A percentile compares a stretch with the other conserved stretches of the same genome.
phyloP scores from a whole-genome alignment of 2,113 vertebrate genomes.

The Lepisosteus osseus region DNA sequence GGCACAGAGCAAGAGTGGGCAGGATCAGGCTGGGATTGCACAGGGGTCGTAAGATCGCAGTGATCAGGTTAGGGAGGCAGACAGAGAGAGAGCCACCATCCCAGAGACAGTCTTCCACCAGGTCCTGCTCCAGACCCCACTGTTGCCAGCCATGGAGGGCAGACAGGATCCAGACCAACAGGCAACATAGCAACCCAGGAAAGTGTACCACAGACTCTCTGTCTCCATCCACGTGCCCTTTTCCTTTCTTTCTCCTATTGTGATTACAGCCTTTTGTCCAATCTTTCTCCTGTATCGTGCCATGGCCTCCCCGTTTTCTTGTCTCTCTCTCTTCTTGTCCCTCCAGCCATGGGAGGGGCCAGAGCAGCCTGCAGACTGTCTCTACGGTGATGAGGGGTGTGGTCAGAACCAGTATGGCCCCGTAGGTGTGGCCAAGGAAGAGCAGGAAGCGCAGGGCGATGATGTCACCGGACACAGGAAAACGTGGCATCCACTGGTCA shows the following conservation, averaged over 20 bases:
- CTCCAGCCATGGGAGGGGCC: neutral
- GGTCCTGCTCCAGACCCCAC: slow-evolving; percentile 37
- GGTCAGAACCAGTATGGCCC: slow-evolving; percentile 51
- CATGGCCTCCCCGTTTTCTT: too few relatives aligned
- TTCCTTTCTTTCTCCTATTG: neutral
- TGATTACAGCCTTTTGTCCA: too few relatives aligned
- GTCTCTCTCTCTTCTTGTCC: neutral
- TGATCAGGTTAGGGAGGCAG: slow-evolving; percentile 54
- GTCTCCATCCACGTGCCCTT: neutral
- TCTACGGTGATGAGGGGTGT: slow-evolving; percentile 56
- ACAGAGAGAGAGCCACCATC: slow-evolving; percentile 40
- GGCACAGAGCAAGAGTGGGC: slow-evolving; percentile 14
- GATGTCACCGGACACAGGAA: slow-evolving; percentile 33
- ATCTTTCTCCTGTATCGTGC: too few relatives aligned
- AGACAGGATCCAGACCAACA: slow-evolving; percentile 58
- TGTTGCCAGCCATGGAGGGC: slow-evolving; percentile 37
- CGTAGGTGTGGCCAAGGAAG: slow-evolving; percentile 64
- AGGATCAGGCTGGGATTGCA: slow-evolving; percentile 34
- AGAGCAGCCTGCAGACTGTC: slow-evolving; percentile 32
- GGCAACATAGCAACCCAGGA: slow-evolving; percentile 53
- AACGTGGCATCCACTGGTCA: slow-evolving; percentile 33
- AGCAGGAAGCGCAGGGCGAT: slow-evolving; percentile 63
- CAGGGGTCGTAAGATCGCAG: slow-evolving; percentile 21
- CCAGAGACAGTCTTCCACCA: slow-evolving; percentile 40
- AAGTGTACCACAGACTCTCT: neutral